These are phyloP conservation scores for Grapholita molesta DNA, from an alignment of 1,140 invertebrate genomes.

Conservation along the genomic window DNA sequence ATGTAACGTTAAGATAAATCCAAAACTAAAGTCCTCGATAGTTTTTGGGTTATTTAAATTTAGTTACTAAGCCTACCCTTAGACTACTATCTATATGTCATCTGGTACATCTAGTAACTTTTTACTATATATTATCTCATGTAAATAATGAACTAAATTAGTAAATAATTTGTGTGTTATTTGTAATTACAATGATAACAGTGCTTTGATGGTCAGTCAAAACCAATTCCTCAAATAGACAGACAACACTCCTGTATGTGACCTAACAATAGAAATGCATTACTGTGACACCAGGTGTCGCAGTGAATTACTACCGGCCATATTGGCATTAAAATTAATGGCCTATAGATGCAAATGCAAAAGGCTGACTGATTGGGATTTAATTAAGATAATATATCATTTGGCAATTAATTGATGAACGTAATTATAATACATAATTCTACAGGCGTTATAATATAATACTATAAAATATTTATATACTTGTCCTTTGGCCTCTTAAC, in stretches of 20 bases:
- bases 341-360: slow-evolving; percentile 18
- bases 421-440: not conserved
- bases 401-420: slow-evolving; percentile 5
- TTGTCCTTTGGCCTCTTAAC: too few species aligned
- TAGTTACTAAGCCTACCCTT: too few species aligned
- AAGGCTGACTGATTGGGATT: slow-evolving; percentile 14
- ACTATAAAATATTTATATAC: too few species aligned
- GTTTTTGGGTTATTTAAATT: too few species aligned
- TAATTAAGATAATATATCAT: slow-evolving; percentile 8
- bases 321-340: slow-evolving; percentile 31
- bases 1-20: too few species aligned
- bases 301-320: slow-evolving; percentile 24
- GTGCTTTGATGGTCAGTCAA: not conserved
- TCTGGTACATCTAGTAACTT: too few species aligned
- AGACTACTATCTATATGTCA: too few species aligned
- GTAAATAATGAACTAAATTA: too few species aligned
- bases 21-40: too few species aligned
- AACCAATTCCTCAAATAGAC: not conserved
- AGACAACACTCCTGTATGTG: not conserved
- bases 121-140: not conserved
- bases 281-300: slow-evolving; percentile 36
- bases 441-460: not conserved
- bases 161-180: not conserved
- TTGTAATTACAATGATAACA: not conserved
- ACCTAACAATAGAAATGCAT: slow-evolving; percentile 25